Conservation (phyloP, 2,113 vertebrate genomes). For the Myotis davidii region DNA sequence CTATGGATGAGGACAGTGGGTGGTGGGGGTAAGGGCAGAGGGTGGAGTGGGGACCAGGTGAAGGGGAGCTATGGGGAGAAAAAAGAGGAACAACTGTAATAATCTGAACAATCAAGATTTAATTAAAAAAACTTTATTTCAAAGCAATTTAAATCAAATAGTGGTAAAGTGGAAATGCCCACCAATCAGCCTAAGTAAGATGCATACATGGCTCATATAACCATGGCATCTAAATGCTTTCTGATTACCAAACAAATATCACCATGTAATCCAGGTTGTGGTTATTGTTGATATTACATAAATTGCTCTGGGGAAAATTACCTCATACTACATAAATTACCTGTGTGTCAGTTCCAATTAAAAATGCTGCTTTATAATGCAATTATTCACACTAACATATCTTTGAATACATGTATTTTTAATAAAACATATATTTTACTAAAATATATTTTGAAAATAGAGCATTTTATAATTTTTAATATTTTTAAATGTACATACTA, state of each 20-base stretch:
- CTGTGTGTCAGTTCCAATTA: background rate
- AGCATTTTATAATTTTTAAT: background rate
- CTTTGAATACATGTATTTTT: background rate
- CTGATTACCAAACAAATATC: constrained; percentile 20
- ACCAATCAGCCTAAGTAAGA: background rate
- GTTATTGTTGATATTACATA: background rate
- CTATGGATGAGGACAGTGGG: too few relatives aligned
- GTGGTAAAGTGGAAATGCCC: constrained; percentile 25
- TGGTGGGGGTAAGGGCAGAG: too few relatives aligned
- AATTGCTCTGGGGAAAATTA: background rate
- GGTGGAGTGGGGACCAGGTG: too few relatives aligned
- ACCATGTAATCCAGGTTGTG: background rate
- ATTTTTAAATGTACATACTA: background rate
- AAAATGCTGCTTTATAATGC: background rate
- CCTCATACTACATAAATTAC: constrained; percentile 24
- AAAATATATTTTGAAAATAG: background rate
- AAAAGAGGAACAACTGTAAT: too few relatives aligned
- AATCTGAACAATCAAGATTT: too few relatives aligned
- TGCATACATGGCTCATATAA: background rate
- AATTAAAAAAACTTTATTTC: background rate
- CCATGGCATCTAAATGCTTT: constrained; percentile 17
- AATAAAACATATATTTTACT: background rate
- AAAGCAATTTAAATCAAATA: constrained; percentile 51
- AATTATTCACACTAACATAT: background rate
- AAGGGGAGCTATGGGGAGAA: too few relatives aligned